These are phyloP conservation scores for Pammene aurita DNA, from an alignment of 2,888 invertebrate species.

Conservation along the genomic window DNA sequence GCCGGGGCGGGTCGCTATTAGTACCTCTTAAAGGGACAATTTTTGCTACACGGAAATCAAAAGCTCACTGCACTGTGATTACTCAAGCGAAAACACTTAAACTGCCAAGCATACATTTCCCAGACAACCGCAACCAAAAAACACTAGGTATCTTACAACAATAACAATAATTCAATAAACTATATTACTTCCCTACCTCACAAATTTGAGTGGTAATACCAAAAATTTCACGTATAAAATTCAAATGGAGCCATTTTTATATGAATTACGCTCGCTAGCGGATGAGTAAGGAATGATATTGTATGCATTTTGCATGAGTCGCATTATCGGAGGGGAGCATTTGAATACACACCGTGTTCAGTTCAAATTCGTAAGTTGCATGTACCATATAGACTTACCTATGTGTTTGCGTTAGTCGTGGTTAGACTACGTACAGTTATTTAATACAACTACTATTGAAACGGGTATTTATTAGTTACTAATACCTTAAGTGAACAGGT, in stretches of 20 bases:
- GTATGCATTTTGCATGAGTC: slow-evolving; percentile 81
- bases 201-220: slow-evolving; percentile 39
- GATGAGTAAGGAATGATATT: slow-evolving; percentile 81
- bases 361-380: slow-evolving; percentile 21
- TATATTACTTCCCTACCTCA: slow-evolving; percentile 36
- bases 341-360: slow-evolving; percentile 69
- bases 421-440: neutral
- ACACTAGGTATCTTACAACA: slow-evolving; percentile 30
- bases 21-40: no score
- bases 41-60: neutral
- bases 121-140: slow-evolving; percentile 19
- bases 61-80: slow-evolving; percentile 10
- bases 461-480: no score
- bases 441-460: no score
- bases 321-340: slow-evolving; percentile 79
- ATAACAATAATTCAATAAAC: slow-evolving; percentile 42
- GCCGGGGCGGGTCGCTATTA: no score
- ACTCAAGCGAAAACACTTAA: slow-evolving; percentile 27
- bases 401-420: neutral
- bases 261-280: slow-evolving; percentile 77
- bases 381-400: neutral
- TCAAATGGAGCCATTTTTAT: slow-evolving; percentile 78
- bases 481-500: no score
- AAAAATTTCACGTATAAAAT: slow-evolving; percentile 66
- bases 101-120: slow-evolving; percentile 14